phyloP scores from a whole-genome alignment of 2,113 vertebrate genomes.

The Plecotus auritus region DNA sequence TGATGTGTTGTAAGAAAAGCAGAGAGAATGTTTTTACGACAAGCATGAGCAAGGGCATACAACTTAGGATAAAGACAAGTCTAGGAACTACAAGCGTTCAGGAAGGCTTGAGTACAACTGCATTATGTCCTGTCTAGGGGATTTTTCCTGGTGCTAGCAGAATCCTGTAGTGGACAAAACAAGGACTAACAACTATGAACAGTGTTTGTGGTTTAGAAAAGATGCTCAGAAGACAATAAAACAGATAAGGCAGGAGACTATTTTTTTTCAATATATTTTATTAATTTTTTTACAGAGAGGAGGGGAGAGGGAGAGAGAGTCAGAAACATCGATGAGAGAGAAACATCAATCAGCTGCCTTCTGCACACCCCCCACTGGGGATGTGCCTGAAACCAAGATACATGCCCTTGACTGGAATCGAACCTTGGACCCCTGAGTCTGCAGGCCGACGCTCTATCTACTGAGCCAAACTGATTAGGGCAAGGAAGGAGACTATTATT shows the following conservation, averaged over 20 bases:
- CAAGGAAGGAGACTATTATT: background rate
- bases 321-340: no score
- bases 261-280: background rate
- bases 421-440: no score
- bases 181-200: background rate
- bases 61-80: background rate
- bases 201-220: background rate
- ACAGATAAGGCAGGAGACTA: background rate
- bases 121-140: no score
- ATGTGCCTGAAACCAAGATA: no score
- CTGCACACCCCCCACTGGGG: no score
- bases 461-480: no score
- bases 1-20: background rate
- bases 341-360: no score
- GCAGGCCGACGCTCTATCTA: no score
- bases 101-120: background rate
- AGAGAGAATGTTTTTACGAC: background rate
- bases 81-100: background rate
- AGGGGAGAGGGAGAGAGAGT: no score
- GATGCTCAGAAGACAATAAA: background rate
- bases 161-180: background rate
- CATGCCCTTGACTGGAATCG: no score
- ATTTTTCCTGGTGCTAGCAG: background rate
- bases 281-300: no score
- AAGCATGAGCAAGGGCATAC: background rate